Evolutionary conservation across 2,113 vertebrate genomes (phyloP), one percentile per base, ranked within the genome.

Genomic region (Pipra filicauda): DNA sequence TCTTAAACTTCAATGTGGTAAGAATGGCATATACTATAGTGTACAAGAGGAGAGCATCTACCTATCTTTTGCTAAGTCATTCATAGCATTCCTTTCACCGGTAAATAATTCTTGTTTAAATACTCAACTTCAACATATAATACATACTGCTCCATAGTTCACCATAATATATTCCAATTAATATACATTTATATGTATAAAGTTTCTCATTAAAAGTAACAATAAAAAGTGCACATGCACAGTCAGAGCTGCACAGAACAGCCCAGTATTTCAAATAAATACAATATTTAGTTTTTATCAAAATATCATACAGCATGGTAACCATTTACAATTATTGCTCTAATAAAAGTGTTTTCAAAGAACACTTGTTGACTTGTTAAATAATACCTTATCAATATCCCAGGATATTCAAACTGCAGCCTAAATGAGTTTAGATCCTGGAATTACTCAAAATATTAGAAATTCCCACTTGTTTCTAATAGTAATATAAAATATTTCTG

Each of bases 301-400:
- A 98, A 98, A 98, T 98, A 98, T 98, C 94, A 97, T 98, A 98
- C 97, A 97, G 92, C 95, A 97, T 97, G 96, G 96, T 98, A 98
- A 98, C 97, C 97, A 98, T 98, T 97, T 98, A 98, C 97, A 98
- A 96, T 98, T 98, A 98, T 98, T 98, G 98, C 98, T 98, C 97
- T 96, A 98, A 95, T 97, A 98, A 98, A 96, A 98, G 96, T 97
- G 97, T 98, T 97, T 97, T 95, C 97, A 96, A 98, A 98, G 98
- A 98, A 97, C 97, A 98, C 97, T 97, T 98, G 92, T 97, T 98
- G 97, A 98, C 95, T 83, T 97, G 85, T 97, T 97, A 94, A 72
- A 48, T 95, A 98, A 98, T 73, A 98, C 87, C 86, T 95, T 95
- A 90, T 86, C 94, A 97, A 97, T 95, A 97, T 94, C 96, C 96